These are phyloP conservation scores for Drosophila tanythrix DNA, from an alignment of 2,888 invertebrate species.

Conservation along the genomic window DNA sequence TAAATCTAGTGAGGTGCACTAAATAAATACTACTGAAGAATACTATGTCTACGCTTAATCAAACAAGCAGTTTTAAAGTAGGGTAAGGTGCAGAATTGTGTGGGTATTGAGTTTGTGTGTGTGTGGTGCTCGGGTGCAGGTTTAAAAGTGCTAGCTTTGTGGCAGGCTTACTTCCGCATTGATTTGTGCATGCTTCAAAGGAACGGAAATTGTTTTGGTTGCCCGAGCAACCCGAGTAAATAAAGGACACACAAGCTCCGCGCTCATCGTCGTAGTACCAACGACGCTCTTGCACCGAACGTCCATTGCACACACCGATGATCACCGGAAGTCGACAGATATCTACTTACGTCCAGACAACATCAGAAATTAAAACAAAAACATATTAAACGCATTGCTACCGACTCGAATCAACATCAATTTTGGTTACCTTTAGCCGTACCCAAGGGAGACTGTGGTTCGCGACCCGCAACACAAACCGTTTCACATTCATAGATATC, in stretches of 20 bases:
- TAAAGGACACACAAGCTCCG: slow-evolving; percentile 91
- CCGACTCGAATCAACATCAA: slow-evolving; percentile 5
- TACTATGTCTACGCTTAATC: slow-evolving; percentile 46
- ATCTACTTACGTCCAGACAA: slow-evolving; percentile 85
- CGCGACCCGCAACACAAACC: slow-evolving; percentile 88
- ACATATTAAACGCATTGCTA: slow-evolving; percentile 24
- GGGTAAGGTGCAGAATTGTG: slow-evolving; percentile 43
- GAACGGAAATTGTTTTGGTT: slow-evolving; percentile 94
- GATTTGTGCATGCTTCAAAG: slow-evolving; percentile 89
- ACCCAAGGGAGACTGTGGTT: slow-evolving; percentile 82
- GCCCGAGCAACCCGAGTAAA: slow-evolving; percentile 94
- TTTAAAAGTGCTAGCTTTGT: slow-evolving; percentile 20
- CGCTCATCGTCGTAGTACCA: slow-evolving; percentile 90
- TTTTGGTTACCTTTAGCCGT: slow-evolving; percentile 81
- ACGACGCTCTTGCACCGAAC: slow-evolving; percentile 86
- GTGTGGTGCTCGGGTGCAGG: slow-evolving; percentile 35
- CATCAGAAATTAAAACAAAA: slow-evolving; percentile 36
- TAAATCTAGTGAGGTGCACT: slow-evolving; percentile 70
- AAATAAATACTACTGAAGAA: slow-evolving; percentile 41
- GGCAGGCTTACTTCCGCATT: slow-evolving; percentile 86
- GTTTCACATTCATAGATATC: slow-evolving; percentile 90
- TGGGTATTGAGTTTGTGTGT: slow-evolving; percentile 28
- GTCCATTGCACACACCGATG: slow-evolving; percentile 87
- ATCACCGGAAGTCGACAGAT: slow-evolving; percentile 89
- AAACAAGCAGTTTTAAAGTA: slow-evolving; percentile 52